Evolutionary conservation across 2,113 vertebrate genomes (phyloP).

Genomic region (Dicerorhinus sumatrensis): DNA sequence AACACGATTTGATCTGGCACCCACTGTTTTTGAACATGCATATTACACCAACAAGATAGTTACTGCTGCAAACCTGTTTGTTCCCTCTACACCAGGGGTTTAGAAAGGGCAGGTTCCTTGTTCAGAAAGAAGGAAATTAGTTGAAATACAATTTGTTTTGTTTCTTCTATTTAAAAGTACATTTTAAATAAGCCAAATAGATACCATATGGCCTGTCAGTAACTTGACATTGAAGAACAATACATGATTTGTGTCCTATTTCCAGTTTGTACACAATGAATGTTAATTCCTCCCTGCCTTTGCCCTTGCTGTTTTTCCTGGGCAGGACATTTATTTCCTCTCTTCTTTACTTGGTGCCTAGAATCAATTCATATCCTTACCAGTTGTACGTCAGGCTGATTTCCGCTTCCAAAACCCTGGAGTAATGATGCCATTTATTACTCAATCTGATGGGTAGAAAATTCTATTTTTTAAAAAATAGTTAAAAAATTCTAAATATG

Average conservation of each 20-base stretch:
- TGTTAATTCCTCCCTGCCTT: not conserved
- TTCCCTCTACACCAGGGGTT: not conserved
- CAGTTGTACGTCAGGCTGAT: not conserved
- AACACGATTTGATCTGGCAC: not conserved
- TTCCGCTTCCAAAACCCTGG: not conserved
- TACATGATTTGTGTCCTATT: slow-evolving; percentile 5
- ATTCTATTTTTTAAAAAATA: not conserved
- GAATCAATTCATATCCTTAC: not conserved
- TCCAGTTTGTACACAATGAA: slow-evolving; percentile 38
- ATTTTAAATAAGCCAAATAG: slow-evolving; percentile 19
- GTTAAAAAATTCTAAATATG: not conserved
- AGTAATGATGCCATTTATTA: not conserved
- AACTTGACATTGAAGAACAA: slow-evolving; percentile 32
- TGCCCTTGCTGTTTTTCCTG: not conserved
- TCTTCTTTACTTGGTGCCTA: not conserved
- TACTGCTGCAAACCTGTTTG: slow-evolving; percentile 17
- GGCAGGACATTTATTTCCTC: not conserved
- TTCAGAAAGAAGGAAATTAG: slow-evolving; percentile 33
- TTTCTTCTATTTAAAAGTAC: slow-evolving; percentile 40
- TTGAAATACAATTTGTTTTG: slow-evolving; percentile 33
- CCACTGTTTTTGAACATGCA: slow-evolving; percentile 3
- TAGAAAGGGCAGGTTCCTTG: slow-evolving; percentile 22
- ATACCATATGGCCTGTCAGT: not conserved
- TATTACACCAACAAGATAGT: not conserved
- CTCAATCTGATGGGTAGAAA: not conserved